Evolutionary conservation across 2,888 invertebrate species (phyloP).

Genomic region (Agriopis leucophaearia): DNA sequence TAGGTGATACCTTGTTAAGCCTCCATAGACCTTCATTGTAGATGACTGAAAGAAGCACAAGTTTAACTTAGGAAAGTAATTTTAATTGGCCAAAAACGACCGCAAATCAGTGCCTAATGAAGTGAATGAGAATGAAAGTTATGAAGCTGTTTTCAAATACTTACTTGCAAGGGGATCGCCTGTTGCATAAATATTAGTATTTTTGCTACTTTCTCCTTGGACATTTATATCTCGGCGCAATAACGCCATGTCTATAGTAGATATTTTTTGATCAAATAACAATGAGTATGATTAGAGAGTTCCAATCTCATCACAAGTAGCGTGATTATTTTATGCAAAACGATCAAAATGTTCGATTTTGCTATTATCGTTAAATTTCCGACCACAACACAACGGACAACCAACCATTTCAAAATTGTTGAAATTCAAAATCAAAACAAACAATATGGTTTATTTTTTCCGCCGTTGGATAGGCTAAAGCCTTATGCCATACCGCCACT

Average conservation of each 20-base stretch:
- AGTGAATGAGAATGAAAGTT: too few species aligned
- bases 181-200: slow-evolving; percentile 37
- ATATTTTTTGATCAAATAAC: background rate
- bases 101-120: background rate
- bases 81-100: background rate
- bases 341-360: too few species aligned
- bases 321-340: background rate
- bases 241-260: slow-evolving; percentile 28
- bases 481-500: too few species aligned
- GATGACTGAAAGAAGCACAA: slow-evolving; percentile 62
- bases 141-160: slow-evolving; percentile 6
- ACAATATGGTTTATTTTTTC: too few species aligned
- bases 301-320: background rate
- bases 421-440: background rate
- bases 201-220: slow-evolving; percentile 31
- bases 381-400: too few species aligned
- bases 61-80: background rate
- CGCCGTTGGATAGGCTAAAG: too few species aligned
- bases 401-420: background rate
- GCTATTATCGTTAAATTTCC: too few species aligned
- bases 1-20: slow-evolving; percentile 72
- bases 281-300: background rate
- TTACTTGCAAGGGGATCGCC: slow-evolving; percentile 62
- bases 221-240: slow-evolving; percentile 28
- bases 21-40: slow-evolving; percentile 77